phyloP scores from a whole-genome alignment of 2,888 invertebrate genomes.

The Agrotis clavis region DNA sequence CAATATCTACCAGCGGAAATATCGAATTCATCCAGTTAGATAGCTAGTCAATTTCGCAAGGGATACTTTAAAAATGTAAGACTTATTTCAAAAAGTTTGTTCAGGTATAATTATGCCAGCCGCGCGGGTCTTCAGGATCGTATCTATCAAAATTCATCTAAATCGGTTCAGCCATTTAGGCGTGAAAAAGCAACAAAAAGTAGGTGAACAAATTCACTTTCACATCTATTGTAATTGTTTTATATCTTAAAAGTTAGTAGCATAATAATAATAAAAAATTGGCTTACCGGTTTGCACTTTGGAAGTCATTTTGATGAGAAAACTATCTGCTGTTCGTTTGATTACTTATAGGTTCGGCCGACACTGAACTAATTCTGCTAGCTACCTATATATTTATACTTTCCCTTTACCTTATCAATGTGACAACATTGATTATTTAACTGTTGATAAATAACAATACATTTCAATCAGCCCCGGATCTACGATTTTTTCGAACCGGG shows the following conservation, averaged over 20 bases:
- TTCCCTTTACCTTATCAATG: constrained; percentile 33
- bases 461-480: neutral
- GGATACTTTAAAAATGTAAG: neutral
- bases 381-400: constrained; percentile 33
- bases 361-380: constrained; percentile 3
- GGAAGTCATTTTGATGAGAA: constrained; percentile 68
- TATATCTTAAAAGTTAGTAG: neutral
- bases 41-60: neutral
- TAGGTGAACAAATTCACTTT: no score
- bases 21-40: neutral
- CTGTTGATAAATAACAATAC: constrained; percentile 20
- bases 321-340: neutral
- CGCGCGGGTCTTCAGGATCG: no score
- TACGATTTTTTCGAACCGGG: no score
- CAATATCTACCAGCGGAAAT: neutral
- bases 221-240: no score
- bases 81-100: no score
- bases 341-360: neutral
- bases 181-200: no score
- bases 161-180: no score
- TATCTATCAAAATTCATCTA: no score
- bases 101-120: no score
- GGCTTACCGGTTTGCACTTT: constrained; percentile 80
- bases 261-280: neutral
- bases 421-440: constrained; percentile 11